phyloP scores from a whole-genome alignment of 2,797 vertebrate genomes.

The Coregonus sp. region DNA sequence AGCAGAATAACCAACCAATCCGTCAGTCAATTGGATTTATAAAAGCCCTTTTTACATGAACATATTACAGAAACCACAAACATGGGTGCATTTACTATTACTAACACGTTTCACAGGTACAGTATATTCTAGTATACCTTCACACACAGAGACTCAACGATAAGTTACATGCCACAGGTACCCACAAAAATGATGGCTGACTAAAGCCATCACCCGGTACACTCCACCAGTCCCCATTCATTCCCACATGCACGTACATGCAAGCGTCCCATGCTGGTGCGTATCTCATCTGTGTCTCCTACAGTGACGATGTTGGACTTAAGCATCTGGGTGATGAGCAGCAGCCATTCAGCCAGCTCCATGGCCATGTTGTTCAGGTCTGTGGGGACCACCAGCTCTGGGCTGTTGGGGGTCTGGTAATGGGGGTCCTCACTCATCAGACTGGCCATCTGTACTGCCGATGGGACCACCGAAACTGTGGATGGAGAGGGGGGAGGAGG shows the following conservation, averaged over 20 bases:
- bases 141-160: too few relatives aligned
- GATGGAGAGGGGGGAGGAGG: not conserved
- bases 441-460: slow-evolving; percentile 83
- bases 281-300: slow-evolving; percentile 92
- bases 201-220: not conserved
- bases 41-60: not conserved
- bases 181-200: too few relatives aligned
- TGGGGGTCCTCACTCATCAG: slow-evolving; percentile 73
- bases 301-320: slow-evolving; percentile 98
- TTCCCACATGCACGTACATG: slow-evolving; percentile 75
- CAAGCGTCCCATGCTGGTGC: slow-evolving; percentile 87
- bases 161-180: too few relatives aligned
- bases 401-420: slow-evolving; percentile 67
- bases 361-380: slow-evolving; percentile 91
- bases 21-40: too few relatives aligned
- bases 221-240: not conserved
- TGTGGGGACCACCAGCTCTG: slow-evolving; percentile 81
- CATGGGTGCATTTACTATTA: not conserved
- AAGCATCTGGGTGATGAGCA: slow-evolving; percentile 95
- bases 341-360: slow-evolving; percentile 92
- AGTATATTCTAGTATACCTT: too few relatives aligned
- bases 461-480: slow-evolving; percentile 72
- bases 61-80: not conserved
- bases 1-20: slow-evolving; percentile 6
- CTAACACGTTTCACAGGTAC: not conserved